A percentile compares a stretch with the other conserved stretches of the same genome.
Conservation (phyloP, 2,888 invertebrate genomes). For the Plutella xylostella region DNA sequence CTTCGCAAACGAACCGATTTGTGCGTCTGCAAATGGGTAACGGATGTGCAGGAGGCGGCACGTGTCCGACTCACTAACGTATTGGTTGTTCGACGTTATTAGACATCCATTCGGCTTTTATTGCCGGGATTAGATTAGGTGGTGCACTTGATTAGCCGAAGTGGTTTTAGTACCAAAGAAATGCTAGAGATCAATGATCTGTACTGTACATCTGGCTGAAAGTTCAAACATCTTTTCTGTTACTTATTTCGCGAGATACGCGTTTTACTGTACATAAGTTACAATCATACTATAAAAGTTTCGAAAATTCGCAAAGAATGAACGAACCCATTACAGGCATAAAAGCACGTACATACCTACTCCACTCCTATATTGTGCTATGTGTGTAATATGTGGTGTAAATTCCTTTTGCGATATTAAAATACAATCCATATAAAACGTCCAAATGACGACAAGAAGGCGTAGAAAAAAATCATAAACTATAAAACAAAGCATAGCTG, state of each 20-base stretch:
- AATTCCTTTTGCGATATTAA: too few species aligned
- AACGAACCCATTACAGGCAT: too few species aligned
- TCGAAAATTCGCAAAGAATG: too few species aligned
- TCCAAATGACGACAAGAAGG: not conserved
- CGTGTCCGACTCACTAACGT: constrained; percentile 45
- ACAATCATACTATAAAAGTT: too few species aligned
- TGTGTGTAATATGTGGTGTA: too few species aligned
- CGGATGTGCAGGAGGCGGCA: constrained; percentile 56
- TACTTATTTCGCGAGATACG: too few species aligned
- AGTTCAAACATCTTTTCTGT: too few species aligned
- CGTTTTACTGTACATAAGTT: too few species aligned
- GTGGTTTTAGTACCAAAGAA: not conserved
- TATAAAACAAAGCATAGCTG: constrained; percentile 58
- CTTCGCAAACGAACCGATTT: constrained; percentile 66
- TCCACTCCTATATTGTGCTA: too few species aligned
- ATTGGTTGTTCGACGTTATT: constrained; percentile 44
- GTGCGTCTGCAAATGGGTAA: constrained; percentile 62
- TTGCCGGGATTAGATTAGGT: not conserved
- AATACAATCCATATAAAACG: not conserved
- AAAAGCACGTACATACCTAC: too few species aligned
- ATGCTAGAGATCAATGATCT: too few species aligned
- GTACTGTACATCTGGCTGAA: too few species aligned
- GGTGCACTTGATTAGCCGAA: not conserved
- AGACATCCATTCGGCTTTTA: constrained; percentile 33
- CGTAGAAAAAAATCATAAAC: constrained; percentile 40